A percentile compares a stretch with the other conserved stretches of the same genome.
phyloP scores from a whole-genome alignment of 2,797 vertebrate genomes.

The Ciconia nigra region DNA sequence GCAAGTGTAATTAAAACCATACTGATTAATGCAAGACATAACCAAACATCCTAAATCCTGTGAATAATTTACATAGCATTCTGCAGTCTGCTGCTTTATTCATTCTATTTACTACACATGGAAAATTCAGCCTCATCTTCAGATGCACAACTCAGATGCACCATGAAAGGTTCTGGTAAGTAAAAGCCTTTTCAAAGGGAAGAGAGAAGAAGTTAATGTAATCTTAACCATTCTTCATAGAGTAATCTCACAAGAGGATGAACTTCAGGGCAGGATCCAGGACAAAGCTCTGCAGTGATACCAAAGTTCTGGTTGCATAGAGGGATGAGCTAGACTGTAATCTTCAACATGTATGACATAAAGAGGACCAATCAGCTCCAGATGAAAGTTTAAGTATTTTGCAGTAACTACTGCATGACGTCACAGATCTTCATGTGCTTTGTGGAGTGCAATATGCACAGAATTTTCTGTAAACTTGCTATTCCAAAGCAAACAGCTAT shows the following conservation, averaged over 20 bases:
- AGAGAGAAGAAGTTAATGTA: background rate
- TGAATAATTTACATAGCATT: constrained; percentile 7
- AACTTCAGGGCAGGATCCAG: background rate
- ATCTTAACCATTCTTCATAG: accelerated
- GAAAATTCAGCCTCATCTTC: background rate
- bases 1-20: constrained; percentile 40
- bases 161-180: background rate
- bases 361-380: background rate
- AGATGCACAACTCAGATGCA: background rate
- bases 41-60: constrained; percentile 29
- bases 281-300: background rate
- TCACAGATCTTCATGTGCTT: background rate
- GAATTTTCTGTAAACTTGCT: background rate
- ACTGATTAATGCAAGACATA: constrained; percentile 36
- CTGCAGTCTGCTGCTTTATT: background rate
- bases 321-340: background rate
- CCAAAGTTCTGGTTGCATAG: background rate
- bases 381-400: background rate
- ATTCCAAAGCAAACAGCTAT: background rate
- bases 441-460: background rate
- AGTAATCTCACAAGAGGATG: background rate
- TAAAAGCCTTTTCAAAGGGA: background rate
- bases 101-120: background rate
- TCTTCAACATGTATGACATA: accelerated
- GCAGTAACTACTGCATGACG: background rate